Evolutionary conservation across 2,888 invertebrate genomes (phyloP), one percentile per base, ranked within the genome.

Genomic region (Cheilosia vernalis): DNA sequence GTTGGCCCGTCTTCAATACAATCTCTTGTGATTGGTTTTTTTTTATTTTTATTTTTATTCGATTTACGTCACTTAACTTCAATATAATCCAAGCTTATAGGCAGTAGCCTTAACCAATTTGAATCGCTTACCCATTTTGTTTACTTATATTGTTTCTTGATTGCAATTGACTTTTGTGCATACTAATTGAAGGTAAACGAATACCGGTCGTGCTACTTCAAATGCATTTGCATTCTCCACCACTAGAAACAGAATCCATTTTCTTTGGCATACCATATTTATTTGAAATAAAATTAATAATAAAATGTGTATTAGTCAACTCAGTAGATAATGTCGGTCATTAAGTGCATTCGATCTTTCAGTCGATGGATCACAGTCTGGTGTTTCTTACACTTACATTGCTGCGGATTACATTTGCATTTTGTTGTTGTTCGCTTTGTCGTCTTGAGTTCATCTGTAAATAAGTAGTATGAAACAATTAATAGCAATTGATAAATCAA

Each of bases 341-440:
- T 67, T 58, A 86, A 64, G 19, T 77, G 77, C 67, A 73, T 69
- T 30, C 73, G 77, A 53, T 82, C 67, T 44, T 69, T 86, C 17
- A 82, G 64, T 10, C 67, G 85, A 53, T 56, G 67, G 15, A 86
- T 72, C n/a, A 85, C 53, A 17, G 80, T 60, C 24, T 67, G 51
- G 63, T 80, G 85, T 40, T 64, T 76, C 56, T 83, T 88, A 77
- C 91, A 91, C 73, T 89, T 90, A 79, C 91, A 91, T 40, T 87
- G 87, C 21, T 86, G 87, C 30, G 90, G 89, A 19, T 88, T 88
- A 82, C 91, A 91, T 87, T 89, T 91, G 73, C 90, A 90, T 79
- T 87, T 64, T 27, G 73, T 70, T 87, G 87, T 77, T 72, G 88
- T 49, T 49, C 61, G 58, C 7, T 81, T 85, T 66, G 44, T 55